A percentile compares a stretch with the other conserved stretches of the same genome.
Conservation (phyloP, 1,140 invertebrate genomes). For the Halyomorpha halys region DNA sequence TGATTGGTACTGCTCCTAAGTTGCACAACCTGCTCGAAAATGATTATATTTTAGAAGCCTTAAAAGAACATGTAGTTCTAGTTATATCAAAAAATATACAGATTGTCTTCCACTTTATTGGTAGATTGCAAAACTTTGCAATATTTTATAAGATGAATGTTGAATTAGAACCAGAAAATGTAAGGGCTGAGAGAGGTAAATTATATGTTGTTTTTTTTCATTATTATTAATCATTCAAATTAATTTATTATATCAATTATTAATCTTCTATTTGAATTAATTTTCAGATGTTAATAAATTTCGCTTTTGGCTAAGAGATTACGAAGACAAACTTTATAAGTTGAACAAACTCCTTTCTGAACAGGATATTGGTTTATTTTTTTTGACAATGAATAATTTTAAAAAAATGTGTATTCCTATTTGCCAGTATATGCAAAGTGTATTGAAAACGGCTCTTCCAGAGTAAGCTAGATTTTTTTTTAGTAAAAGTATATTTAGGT, state of each 20-base stretch:
- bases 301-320: not conserved
- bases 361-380: constrained; percentile 7
- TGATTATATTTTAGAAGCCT: not conserved
- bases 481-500: too few relatives aligned
- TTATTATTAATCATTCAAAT: not conserved
- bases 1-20: not conserved
- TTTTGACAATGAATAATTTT: constrained; percentile 2
- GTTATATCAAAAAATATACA: not conserved
- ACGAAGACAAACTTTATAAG: not conserved
- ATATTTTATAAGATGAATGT: not conserved
- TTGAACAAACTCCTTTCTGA: not conserved
- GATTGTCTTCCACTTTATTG: not conserved
- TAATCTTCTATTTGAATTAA: not conserved
- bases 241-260: not conserved
- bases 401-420: constrained; percentile 10
- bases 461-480: constrained; percentile 1
- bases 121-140: not conserved
- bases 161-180: too few relatives aligned
- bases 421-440: constrained; percentile 5
- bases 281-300: not conserved
- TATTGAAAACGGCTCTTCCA: not conserved
- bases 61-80: not conserved
- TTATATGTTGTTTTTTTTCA: not conserved
- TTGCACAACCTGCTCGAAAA: not conserved
- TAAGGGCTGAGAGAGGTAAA: not conserved